Base-by-base conservation (phyloP, 2,113 vertebrate genomes). In the Potamarius usumacintae region DNA sequence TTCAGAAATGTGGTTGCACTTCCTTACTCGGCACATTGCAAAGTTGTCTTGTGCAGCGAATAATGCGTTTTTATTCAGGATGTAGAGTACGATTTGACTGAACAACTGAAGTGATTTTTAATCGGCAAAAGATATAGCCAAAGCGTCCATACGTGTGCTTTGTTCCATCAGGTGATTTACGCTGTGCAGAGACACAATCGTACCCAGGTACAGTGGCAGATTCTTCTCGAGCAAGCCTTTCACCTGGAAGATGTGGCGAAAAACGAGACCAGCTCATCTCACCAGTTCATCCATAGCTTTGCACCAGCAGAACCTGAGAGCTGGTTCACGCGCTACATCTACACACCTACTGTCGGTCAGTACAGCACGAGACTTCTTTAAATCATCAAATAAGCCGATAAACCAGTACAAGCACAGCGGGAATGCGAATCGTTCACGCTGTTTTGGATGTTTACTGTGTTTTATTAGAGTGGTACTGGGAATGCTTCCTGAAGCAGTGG, bases 201-300 rank as follows among this genome's bases (percentile, higher is more conserved):
- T 90, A 99, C 98, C 1, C 97, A 96, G 18, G 98, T 99, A 18
- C 98, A 99, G 90, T 99, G 98, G 98, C 95, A 96, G 81, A 97
- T 99, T 92, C 96, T 99, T 84, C 92, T 99, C 91, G 97, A 98
- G 88, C 96, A 99, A 94, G 98, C 98, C 7, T 96, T 99, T 93
- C 97, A 98, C 87, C 93, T 99, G 83, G 98, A 99, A 94, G 98
- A 99, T 72, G 97, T 99, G 52, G 96, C 98, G 82, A 98, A 98
- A 94, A 99, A 99, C 85, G 97, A 99, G 95, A 96, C 93, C 83
- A 98, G 97, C 88, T 95, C 95, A 18, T 93, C 95, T 83, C 97
- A 87, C 78, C 97, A 97, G 91, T 99, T 99, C 88, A 94, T 98
- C 90, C 97, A 96, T 91, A 95, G 96, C 34, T 99, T 99, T 94